These are phyloP conservation scores for Rhagoletis zephyria DNA, from an alignment of 1,140 invertebrate species.

Conservation along the genomic window DNA sequence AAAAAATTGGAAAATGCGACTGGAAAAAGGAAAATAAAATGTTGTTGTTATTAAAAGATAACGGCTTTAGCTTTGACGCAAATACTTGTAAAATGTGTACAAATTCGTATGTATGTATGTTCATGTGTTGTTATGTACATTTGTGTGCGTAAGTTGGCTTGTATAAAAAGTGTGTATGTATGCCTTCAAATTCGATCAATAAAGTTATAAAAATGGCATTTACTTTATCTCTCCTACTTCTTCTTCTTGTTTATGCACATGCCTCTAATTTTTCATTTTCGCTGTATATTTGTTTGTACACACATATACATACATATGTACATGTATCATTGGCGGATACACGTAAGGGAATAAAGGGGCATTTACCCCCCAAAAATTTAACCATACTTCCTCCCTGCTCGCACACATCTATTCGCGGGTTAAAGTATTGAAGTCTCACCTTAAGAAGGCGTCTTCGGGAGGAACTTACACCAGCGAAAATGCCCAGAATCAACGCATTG, in stretches of 20 bases:
- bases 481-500: no score
- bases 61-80: neutral
- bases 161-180: neutral
- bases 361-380: no score
- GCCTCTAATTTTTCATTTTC: no score
- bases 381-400: no score
- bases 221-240: neutral
- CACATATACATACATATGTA: neutral
- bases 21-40: neutral
- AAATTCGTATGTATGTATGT: no score
- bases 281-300: neutral
- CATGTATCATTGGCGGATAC: no score
- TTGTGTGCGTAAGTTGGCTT: neutral
- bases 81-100: neutral
- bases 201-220: neutral
- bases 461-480: no score
- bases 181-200: neutral
- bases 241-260: neutral
- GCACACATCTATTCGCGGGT: no score
- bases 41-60: neutral
- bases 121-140: no score
- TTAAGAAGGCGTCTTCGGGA: no score
- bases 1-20: neutral
- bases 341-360: no score
- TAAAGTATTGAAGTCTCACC: no score